A percentile compares a stretch with the other conserved stretches of the same genome.
Evolutionary conservation across 2,888 invertebrate species (phyloP).

Genomic region (Muscina levida): DNA sequence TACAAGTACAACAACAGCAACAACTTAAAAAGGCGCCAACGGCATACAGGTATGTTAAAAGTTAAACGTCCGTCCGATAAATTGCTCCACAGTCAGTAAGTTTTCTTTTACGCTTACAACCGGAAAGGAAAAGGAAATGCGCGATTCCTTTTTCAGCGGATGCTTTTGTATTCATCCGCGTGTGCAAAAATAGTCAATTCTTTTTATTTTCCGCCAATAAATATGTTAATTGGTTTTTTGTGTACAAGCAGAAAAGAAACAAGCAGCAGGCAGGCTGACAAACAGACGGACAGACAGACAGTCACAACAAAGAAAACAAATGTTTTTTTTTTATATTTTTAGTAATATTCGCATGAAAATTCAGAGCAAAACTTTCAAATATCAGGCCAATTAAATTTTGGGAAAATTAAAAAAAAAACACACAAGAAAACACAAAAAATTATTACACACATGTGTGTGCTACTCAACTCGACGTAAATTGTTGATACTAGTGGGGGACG

Average conservation of each 20-base stretch:
- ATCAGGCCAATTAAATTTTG: slow-evolving; percentile 39
- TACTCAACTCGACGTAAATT: too few relatives aligned
- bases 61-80: not conserved
- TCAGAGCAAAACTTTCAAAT: slow-evolving; percentile 23
- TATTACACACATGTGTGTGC: slow-evolving; percentile 32
- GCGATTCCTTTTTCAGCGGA: not conserved
- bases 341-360: too few relatives aligned
- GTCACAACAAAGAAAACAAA: slow-evolving; percentile 50
- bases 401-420: not conserved
- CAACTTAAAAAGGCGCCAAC: slow-evolving; percentile 66
- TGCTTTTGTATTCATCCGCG: not conserved
- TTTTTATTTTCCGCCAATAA: slow-evolving; percentile 8
- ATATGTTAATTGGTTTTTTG: slow-evolving; percentile 15
- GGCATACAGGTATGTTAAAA: not conserved
- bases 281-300: too few relatives aligned
- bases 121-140: not conserved
- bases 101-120: too few relatives aligned
- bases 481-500: too few relatives aligned
- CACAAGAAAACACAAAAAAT: slow-evolving; percentile 7
- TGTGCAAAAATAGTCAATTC: slow-evolving; percentile 9
- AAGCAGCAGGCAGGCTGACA: slow-evolving; percentile 31
- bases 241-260: not conserved
- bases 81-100: too few relatives aligned
- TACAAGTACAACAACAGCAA: slow-evolving; percentile 55
- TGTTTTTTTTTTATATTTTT: too few relatives aligned